Evolutionary conservation across 1,140 invertebrate species (phyloP).

Genomic region (Aphaenogaster floridana): DNA sequence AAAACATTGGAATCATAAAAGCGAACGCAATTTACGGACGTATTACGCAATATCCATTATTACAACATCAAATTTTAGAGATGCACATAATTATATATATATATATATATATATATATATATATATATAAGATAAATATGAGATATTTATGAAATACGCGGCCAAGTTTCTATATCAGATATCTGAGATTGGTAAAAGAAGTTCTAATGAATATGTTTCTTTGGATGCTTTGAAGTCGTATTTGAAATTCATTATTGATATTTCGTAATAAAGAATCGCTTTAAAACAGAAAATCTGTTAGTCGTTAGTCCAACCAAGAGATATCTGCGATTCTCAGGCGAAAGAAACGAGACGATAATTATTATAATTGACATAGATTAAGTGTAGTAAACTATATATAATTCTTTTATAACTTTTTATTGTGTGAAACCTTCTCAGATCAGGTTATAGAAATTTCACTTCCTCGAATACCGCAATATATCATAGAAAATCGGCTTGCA

Average conservation of each 20-base stretch:
- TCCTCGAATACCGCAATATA: background rate
- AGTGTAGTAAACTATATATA: background rate
- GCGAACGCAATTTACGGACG: background rate
- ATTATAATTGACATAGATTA: background rate
- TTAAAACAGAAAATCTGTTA: background rate
- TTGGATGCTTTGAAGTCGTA: background rate
- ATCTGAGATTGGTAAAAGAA: background rate
- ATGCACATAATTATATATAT: background rate
- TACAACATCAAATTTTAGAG: background rate
- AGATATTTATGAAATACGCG: background rate
- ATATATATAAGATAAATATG: background rate
- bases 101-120: background rate
- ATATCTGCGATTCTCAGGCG: background rate
- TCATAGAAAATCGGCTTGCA: background rate
- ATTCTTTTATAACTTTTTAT: background rate
- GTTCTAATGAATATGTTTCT: background rate
- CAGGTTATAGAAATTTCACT: background rate
- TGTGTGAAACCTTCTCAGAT: background rate
- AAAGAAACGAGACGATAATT: background rate
- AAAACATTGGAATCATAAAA: background rate
- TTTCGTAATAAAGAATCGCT: background rate
- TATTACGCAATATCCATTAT: background rate
- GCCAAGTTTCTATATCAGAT: background rate
- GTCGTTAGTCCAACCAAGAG: background rate
- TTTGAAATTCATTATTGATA: background rate